phyloP scores from a whole-genome alignment of 2,888 invertebrate genomes.

The Dicyrtomina minuta region DNA sequence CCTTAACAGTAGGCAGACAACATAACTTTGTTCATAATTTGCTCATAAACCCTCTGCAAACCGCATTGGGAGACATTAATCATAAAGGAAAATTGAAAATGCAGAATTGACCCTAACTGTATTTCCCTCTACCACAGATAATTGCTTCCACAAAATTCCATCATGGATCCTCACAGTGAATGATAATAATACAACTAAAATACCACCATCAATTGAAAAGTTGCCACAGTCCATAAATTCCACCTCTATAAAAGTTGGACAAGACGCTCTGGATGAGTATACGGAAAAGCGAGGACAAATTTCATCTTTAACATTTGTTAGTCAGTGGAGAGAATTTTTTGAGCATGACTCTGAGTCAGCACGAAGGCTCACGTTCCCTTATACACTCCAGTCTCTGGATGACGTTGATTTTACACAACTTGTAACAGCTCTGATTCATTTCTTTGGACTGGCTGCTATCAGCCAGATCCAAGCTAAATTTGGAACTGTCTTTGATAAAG shows the following conservation, averaged over 20 bases:
- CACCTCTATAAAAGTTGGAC: constrained; percentile 39
- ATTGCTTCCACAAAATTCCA: constrained; percentile 49
- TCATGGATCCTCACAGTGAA: constrained; percentile 49
- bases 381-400: constrained; percentile 44
- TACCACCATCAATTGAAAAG: constrained; percentile 26
- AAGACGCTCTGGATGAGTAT: constrained; percentile 49
- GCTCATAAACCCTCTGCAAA: too few relatives aligned
- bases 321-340: constrained; percentile 47
- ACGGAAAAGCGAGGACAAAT: constrained; percentile 21
- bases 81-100: too few relatives aligned
- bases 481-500: constrained; percentile 20
- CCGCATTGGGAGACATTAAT: too few relatives aligned
- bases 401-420: constrained; percentile 21
- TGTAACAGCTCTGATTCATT: constrained; percentile 17
- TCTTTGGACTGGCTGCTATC: constrained; percentile 26
- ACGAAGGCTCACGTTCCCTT: constrained; percentile 37
- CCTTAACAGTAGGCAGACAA: too few relatives aligned
- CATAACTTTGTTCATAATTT: too few relatives aligned
- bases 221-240: not conserved
- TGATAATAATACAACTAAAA: constrained; percentile 42
- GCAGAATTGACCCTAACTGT: too few relatives aligned
- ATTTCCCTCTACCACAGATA: constrained; percentile 3
- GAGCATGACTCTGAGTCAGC: constrained; percentile 38
- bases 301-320: constrained; percentile 30
- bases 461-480: constrained; percentile 21